Conservation (phyloP, 2,113 vertebrate genomes). For the Nannobrachium achirus region DNA sequence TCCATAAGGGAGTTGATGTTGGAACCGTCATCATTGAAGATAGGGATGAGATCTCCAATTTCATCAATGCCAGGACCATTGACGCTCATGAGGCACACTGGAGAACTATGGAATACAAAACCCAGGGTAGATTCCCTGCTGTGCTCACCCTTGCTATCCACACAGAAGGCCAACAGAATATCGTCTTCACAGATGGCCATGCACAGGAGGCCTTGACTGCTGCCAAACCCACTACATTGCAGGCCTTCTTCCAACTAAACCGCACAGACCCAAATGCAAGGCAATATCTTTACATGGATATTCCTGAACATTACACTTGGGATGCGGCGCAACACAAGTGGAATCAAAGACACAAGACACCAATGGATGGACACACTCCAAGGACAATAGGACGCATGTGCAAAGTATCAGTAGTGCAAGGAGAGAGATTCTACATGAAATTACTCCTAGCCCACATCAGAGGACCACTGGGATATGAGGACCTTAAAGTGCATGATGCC, state of each 20-base stretch:
- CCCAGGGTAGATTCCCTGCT: too few species aligned
- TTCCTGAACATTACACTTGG: background rate
- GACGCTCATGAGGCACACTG: too few species aligned
- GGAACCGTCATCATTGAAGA: too few species aligned
- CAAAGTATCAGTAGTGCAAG: background rate
- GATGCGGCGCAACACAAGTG: background rate
- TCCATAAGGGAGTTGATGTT: too few species aligned
- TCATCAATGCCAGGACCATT: too few species aligned
- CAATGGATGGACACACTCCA: background rate
- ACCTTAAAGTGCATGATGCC: background rate
- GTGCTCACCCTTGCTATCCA: background rate
- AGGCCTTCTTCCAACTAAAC: background rate
- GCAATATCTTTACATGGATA: background rate
- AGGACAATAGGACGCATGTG: background rate
- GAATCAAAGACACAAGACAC: background rate
- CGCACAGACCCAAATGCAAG: background rate
- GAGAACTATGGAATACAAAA: too few species aligned
- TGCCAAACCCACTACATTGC: too few species aligned
- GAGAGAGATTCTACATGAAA: slow-evolving; percentile 1
- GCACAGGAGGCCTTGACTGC: background rate
- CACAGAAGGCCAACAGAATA: background rate
- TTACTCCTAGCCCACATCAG: background rate
- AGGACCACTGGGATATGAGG: background rate
- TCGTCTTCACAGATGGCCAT: background rate
- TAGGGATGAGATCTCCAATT: too few species aligned